These are phyloP conservation scores for Drosophila malerkotliana DNA, from an alignment of 1,140 invertebrate species.

Conservation along the genomic window DNA sequence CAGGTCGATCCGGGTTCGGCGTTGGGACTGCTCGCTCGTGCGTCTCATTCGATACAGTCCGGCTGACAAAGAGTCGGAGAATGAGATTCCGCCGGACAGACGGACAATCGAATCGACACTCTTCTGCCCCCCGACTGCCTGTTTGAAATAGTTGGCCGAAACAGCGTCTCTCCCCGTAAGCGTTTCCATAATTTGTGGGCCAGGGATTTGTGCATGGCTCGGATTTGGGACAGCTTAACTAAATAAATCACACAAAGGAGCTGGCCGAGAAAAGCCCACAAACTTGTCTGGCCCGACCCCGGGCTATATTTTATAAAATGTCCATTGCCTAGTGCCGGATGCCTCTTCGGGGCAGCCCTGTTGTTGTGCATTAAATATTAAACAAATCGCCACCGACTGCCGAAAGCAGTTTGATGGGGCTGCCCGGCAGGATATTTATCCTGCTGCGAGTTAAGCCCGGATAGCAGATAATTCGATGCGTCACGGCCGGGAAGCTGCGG, in stretches of 20 bases:
- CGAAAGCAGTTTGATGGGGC: constrained; percentile 64
- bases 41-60: constrained; percentile 62
- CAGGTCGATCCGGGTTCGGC: constrained; percentile 39
- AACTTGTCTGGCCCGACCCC: constrained; percentile 45
- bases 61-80: constrained; percentile 11
- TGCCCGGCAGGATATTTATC: constrained; percentile 60
- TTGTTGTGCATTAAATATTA: constrained; percentile 54
- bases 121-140: constrained; percentile 3
- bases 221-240: constrained; percentile 72
- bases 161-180: constrained; percentile 21
- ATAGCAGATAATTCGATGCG: constrained; percentile 76
- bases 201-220: constrained; percentile 64
- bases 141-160: constrained; percentile 44
- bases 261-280: constrained; percentile 34
- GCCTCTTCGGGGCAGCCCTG: constrained; percentile 3
- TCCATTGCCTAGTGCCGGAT: neutral
- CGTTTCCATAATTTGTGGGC: constrained; percentile 69
- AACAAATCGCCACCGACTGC: constrained; percentile 61
- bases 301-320: constrained; percentile 52
- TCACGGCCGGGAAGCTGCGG: constrained; percentile 24
- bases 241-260: constrained; percentile 76
- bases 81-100: constrained; percentile 11
- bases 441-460: constrained; percentile 74
- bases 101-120: constrained; percentile 18
- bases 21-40: constrained; percentile 58